Base-by-base conservation (phyloP, 2,113 vertebrate species). In the Machaerirhynchus nigripectus region DNA sequence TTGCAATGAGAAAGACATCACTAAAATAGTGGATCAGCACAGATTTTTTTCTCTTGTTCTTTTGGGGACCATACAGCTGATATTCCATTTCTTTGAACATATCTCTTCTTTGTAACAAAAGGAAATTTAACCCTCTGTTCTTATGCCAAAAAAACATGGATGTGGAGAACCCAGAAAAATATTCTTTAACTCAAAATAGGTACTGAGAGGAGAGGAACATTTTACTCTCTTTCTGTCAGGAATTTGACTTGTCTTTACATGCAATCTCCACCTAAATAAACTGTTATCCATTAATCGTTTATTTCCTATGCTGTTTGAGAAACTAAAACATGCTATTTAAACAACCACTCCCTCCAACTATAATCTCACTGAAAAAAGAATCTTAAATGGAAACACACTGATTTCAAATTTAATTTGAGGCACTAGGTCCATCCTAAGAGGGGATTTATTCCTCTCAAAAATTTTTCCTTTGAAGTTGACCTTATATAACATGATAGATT, bases 331-430 rank as follows among this genome's bases (percentile, higher is more conserved):
- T 80, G 9, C 3, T 47, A 26, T n/a, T 78, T 84, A 76, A 88
- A 76, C 6, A 47, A 55, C 1, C 2, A 61, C 2, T 47, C 10
- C 10, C 5, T 57, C 4, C 33, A 71, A 13, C 3, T 59, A 5
- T 47, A 37, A 77, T 17, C 6, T 56, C 27, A 7, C 1, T 24
- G 11, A 30, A 82, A 77, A 80, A 91, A 89, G 13, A 59, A 52
- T 31, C 30, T 84, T 71, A 67, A 85, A 65, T 61, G 17, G 33
- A 68, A 78, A 46, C 9, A 82, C 5, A 61, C 5, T 37, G 8
- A 55, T 55, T 83, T 88, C 15, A 79, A 63, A 46, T 86, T n/a
- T 56, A 61, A 47, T 80, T 86, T 93, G 67, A 95, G 78, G 5
- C 11, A 37, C 24, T 50, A 17, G 1, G 26, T 93, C 26, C 23